Base-by-base conservation (phyloP, 2,888 invertebrate genomes). In the Prosopocoilus inquinatus region DNA sequence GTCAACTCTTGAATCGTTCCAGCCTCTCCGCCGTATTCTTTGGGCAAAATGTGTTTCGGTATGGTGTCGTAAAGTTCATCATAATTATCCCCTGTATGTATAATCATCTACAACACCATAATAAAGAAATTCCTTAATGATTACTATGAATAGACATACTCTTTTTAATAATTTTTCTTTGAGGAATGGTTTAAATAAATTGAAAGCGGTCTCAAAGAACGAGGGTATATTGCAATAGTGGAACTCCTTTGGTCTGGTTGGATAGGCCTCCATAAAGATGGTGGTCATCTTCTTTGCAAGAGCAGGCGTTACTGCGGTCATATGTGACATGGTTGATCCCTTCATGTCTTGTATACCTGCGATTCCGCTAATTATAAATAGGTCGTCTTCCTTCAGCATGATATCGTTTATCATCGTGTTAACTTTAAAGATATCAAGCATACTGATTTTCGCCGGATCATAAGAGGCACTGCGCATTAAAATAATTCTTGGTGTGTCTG, bases 11-110 rank as follows among this genome's bases (percentile, higher is more conserved):
- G 73, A 36, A 83, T 70, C 16, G 82, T 75, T 1, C 82, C 83
- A 33, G 79, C 84, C 8, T 79, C 78, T 0, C 88, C 88, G 7
- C 88, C 88, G 67, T 87, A 88, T 67, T 88, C 88, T 4, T 70
- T 72, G 0, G 88, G 88, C 44, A 88, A 72, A 44, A 82, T 75
- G 2, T 81, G 78, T 63, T 81, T 80, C 0, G 86, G 83, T 12
- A 88, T 77, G 47, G 78, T 66, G 63, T 84, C 75, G 64, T 82
- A 82, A 49, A 88, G 75, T 15, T 80, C 80, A 1, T 84, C 81
- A 54, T 79, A 75, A 64, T 81, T 75, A 48, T 77, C 72, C 54
- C 75, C 79, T 3, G 47, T 55, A 64, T 83, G 81, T 2, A 84
- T 76, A 57, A 75, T 74, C 54, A 84, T 71, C 84, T 84, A 72